Evolutionary conservation across 2,113 vertebrate genomes (phyloP).

Genomic region (Muntiacus muntjak): DNA sequence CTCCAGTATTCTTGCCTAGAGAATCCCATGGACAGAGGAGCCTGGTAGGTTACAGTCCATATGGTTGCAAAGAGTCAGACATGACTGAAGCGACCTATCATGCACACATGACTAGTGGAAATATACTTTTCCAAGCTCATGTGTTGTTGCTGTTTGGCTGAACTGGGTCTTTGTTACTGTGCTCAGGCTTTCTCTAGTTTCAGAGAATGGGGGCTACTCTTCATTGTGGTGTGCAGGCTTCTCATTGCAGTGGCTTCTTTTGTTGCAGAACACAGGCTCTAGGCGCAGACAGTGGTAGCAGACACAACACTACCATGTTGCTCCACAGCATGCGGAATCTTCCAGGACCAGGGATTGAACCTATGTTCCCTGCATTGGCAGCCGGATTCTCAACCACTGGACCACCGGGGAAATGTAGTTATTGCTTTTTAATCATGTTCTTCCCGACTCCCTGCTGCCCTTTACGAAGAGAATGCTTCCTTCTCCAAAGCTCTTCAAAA

Average conservation of each 20-base stretch:
- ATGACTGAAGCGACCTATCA: neutral
- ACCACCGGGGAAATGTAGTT: neutral
- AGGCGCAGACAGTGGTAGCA: neutral
- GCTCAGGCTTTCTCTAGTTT: neutral
- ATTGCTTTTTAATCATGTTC: neutral
- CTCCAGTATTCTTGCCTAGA: neutral
- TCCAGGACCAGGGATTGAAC: neutral
- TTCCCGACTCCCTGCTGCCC: neutral
- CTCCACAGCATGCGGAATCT: neutral
- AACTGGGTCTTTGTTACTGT: neutral
- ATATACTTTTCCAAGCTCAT: neutral
- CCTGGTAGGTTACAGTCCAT: neutral
- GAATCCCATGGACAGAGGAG: neutral
- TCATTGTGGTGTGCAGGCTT: neutral
- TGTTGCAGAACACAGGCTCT: neutral
- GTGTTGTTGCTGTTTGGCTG: neutral
- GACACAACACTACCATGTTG: no score
- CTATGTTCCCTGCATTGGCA: neutral
- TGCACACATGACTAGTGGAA: neutral
- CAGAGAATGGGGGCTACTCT: neutral
- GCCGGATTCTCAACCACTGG: neutral
- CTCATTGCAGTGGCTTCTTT: neutral
- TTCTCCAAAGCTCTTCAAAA: neutral
- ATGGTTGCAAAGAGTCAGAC: neutral
- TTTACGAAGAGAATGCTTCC: neutral